These are phyloP conservation scores for Nyctereutes procyonoides DNA, from an alignment of 2,113 vertebrate species.

Conservation along the genomic window DNA sequence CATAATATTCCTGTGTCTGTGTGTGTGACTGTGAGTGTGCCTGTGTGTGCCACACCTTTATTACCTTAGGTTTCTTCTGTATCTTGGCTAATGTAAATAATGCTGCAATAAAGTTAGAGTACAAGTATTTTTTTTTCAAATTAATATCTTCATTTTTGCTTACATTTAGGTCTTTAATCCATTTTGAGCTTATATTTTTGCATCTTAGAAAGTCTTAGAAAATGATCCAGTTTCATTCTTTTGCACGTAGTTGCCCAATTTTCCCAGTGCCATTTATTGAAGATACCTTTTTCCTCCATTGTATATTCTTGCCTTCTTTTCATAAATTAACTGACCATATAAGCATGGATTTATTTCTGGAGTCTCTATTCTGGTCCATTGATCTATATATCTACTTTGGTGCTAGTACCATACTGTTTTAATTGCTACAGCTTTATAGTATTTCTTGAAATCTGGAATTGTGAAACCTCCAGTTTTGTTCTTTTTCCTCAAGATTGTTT, in stretches of 20 bases:
- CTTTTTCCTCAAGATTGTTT: neutral
- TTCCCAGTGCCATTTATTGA: neutral
- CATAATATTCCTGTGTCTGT: neutral
- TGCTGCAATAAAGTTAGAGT: neutral
- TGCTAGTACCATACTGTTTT: neutral
- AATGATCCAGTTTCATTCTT: neutral
- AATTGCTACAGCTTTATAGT: neutral
- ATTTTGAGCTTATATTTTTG: neutral
- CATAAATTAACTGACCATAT: too few species aligned
- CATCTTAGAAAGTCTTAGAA: neutral
- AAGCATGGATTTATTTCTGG: neutral
- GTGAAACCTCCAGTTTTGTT: neutral
- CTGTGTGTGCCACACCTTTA: neutral
- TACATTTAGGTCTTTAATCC: neutral
- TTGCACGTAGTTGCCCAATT: neutral
- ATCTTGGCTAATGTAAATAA: neutral
- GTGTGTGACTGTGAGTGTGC: neutral
- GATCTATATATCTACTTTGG: neutral
- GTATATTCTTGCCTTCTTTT: too few species aligned
- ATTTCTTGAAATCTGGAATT: neutral
- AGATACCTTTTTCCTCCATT: neutral
- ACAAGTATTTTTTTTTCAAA: neutral
- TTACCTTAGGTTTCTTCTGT: neutral
- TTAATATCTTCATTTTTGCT: neutral
- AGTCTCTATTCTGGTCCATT: neutral